Evolutionary conservation across 1,140 invertebrate species (phyloP).

Genomic region (Aphidius ervi): DNA sequence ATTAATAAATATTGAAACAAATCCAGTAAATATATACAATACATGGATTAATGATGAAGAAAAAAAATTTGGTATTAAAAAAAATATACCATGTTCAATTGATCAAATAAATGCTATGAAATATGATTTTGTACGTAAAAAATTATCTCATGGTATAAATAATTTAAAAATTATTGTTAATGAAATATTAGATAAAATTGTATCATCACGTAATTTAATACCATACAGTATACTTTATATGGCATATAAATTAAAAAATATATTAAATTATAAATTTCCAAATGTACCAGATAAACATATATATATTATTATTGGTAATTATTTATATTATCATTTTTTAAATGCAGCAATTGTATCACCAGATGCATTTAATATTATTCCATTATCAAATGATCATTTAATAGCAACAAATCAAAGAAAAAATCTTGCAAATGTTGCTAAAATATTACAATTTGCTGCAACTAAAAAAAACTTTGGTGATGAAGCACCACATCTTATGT

Average conservation of each 20-base stretch:
- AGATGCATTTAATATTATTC: conserved; percentile 76
- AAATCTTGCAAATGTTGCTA: conserved; percentile 77
- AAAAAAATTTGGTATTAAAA: conserved; percentile 67
- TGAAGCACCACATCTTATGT: conserved; percentile 70
- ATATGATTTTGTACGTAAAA: conserved; percentile 65
- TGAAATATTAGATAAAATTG: conserved; percentile 67
- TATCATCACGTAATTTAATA: conserved; percentile 61
- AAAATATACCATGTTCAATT: conserved; percentile 66
- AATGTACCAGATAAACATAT: conserved; percentile 72
- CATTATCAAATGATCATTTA: conserved; percentile 60
- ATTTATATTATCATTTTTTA: conserved; percentile 79
- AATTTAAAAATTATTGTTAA: conserved; percentile 61
- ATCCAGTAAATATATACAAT: conserved; percentile 78
- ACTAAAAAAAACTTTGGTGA: conserved; percentile 81
- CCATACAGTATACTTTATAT: conserved; percentile 78
- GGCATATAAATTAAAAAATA: conserved; percentile 64
- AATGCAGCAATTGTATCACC: conserved; percentile 80
- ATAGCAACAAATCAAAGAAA: conserved; percentile 70
- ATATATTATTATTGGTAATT: conserved; percentile 75
- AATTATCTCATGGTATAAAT: conserved; percentile 60
- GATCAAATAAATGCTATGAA: conserved; percentile 67
- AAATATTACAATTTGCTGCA: conserved; percentile 78
- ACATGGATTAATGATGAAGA: conserved; percentile 76
- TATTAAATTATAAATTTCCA: conserved; percentile 68
- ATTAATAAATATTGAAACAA: conserved; percentile 57